phyloP scores from a whole-genome alignment of 2,797 vertebrate species.

The Syncerus caffer region DNA sequence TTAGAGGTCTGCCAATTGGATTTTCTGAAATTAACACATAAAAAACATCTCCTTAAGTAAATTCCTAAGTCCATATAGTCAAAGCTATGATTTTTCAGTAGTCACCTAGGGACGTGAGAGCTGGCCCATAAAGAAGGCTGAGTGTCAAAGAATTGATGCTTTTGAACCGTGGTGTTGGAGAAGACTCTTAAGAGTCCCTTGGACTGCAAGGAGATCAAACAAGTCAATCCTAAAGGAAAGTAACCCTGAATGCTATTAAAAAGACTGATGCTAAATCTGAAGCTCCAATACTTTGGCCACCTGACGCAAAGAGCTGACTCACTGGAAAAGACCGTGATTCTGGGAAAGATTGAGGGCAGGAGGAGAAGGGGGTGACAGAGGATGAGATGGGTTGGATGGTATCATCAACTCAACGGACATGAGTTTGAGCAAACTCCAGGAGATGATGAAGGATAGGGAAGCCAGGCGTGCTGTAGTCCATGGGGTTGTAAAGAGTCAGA shows the following conservation, averaged over 20 bases:
- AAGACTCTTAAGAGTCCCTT: neutral
- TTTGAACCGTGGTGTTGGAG: neutral
- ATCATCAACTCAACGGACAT: neutral
- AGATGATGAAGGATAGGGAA: neutral
- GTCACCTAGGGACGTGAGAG: neutral
- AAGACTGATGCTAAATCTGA: neutral
- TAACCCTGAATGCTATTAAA: neutral
- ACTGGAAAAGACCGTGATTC: neutral
- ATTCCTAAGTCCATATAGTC: neutral
- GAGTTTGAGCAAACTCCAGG: neutral
- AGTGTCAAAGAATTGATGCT: neutral
- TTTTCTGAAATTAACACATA: neutral
- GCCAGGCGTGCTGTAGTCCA: neutral
- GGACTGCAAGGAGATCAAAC: neutral
- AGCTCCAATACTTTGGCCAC: neutral
- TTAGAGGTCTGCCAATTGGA: fast-evolving
- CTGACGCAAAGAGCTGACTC: neutral
- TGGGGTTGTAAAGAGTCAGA: neutral
- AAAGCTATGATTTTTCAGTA: neutral
- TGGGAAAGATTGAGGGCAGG: neutral
- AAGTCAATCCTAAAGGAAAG: neutral
- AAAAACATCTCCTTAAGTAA: neutral
- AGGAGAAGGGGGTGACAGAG: neutral
- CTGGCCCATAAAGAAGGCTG: neutral
- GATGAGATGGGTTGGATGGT: neutral